These are phyloP conservation scores for Pseudomyrmex sp. DNA, from an alignment of 1,140 invertebrate genomes.

Conservation along the genomic window DNA sequence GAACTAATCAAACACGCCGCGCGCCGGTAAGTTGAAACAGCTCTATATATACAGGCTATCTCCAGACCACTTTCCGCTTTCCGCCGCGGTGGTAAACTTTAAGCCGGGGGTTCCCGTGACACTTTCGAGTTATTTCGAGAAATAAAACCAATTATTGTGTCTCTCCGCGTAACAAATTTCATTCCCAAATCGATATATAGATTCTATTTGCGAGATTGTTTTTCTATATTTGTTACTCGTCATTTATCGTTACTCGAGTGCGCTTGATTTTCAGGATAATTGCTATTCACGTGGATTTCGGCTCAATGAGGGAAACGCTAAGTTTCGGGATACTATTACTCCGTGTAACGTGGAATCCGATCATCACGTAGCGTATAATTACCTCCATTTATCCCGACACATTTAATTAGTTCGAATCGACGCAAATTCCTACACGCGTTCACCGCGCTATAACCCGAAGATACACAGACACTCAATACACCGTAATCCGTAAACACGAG, in stretches of 20 bases:
- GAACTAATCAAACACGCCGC: conserved; percentile 40
- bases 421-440: conserved; percentile 36
- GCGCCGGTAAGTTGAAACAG: conserved; percentile 12
- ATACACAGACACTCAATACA: not conserved
- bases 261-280: not conserved
- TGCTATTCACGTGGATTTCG: not conserved
- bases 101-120: too few relatives aligned
- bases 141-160: too few relatives aligned
- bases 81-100: not conserved
- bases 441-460: not conserved
- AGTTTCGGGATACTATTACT: not conserved
- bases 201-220: too few relatives aligned
- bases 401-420: conserved; percentile 40
- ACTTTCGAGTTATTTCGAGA: too few relatives aligned
- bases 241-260: too few relatives aligned
- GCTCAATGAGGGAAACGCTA: not conserved
- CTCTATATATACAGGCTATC: not conserved
- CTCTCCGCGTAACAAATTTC: too few relatives aligned
- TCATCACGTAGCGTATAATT: conserved; percentile 32
- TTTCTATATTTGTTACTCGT: too few relatives aligned
- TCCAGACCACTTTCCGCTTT: not conserved
- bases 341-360: conserved; percentile 6
- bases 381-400: conserved; percentile 36
- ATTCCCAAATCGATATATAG: too few relatives aligned
- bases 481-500: conserved; percentile 1